Base-by-base conservation (phyloP, 2,888 invertebrate species). In the Serrognathus titanus region DNA sequence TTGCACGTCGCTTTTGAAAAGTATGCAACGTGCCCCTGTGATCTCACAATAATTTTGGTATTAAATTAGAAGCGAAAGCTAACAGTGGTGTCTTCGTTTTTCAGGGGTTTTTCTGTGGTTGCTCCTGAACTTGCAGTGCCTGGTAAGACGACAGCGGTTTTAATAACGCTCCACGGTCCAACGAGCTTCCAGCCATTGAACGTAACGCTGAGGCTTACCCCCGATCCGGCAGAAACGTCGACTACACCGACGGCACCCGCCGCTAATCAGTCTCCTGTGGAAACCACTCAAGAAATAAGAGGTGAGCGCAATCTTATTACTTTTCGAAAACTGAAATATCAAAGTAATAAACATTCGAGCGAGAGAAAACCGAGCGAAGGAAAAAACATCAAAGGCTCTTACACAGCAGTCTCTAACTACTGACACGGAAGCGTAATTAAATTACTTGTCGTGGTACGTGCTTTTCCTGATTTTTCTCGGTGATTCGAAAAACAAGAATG, bases 61-160 rank as follows among this genome's bases (percentile, higher is more conserved):
- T 16, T 31, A 31, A 31, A 31, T 31, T 31, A 6, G 6, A 31
- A 31, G 16, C 6, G 1, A 31, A 1, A 31, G 24, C 4, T 31
- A 31, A 31, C 6, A 3, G 6, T 31, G 24, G 24, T 31, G 6
- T 31, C 24, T 31, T 31, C 24, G 24, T 67, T 55, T 76, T 77
- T 10, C 81, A 86, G 85, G 53, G 85, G 85, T 11, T 83, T 85
- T 74, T 85, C 85, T 40, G 85, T 86, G 48, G 85, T 86, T 53
- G 84, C 85, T 1, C 85, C 86, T 5, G 85, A 85, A 69, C 81
- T 84, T 10, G 85, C 85, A 2, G 85, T 85, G 1, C 85, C 86
- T 0, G 86, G 85, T 36, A 84, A 84, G 73, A 83, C 84, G 20
- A 85, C 85, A 37, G 85, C 85, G 1, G 82, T 85, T 35, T 80